These are phyloP conservation scores for Pogonognathellus flavescens DNA, from an alignment of 1,140 invertebrate genomes.

Conservation along the genomic window DNA sequence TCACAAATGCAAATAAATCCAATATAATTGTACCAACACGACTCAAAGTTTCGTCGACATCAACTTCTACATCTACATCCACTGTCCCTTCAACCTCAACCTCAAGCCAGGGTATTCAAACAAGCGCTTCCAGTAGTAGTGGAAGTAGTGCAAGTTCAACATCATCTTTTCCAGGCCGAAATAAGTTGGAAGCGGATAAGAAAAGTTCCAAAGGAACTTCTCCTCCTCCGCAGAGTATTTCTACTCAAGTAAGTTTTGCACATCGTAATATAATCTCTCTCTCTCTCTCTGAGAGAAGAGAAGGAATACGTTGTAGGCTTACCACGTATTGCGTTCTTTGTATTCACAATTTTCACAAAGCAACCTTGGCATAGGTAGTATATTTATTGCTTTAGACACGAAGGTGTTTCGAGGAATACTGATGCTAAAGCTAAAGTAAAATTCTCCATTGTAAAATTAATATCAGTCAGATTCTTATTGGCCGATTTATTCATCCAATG, in stretches of 20 bases:
- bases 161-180: slow-evolving; percentile 25
- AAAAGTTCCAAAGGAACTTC: slow-evolving; percentile 77
- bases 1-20: neutral
- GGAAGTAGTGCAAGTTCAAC: slow-evolving; percentile 32
- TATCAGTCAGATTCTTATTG: no score
- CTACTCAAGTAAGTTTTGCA: slow-evolving; percentile 80
- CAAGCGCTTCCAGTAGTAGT: slow-evolving; percentile 44
- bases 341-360: no score
- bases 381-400: no score
- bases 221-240: slow-evolving; percentile 86
- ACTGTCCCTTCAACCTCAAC: slow-evolving; percentile 22
- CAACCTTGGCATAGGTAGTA: no score
- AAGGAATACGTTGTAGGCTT: no score
- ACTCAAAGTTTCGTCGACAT: slow-evolving; percentile 12
- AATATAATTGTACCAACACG: slow-evolving; percentile 30
- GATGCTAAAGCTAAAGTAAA: no score
- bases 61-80: neutral
- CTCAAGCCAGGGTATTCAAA: slow-evolving; percentile 15
- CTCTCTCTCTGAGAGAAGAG: no score
- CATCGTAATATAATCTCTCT: no score
- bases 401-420: no score
- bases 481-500: no score
- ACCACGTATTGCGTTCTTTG: no score
- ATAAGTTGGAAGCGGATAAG: neutral
- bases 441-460: no score